These are phyloP conservation scores for Mystacornis crossleyi DNA, from an alignment of 2,113 vertebrate genomes.

Conservation along the genomic window DNA sequence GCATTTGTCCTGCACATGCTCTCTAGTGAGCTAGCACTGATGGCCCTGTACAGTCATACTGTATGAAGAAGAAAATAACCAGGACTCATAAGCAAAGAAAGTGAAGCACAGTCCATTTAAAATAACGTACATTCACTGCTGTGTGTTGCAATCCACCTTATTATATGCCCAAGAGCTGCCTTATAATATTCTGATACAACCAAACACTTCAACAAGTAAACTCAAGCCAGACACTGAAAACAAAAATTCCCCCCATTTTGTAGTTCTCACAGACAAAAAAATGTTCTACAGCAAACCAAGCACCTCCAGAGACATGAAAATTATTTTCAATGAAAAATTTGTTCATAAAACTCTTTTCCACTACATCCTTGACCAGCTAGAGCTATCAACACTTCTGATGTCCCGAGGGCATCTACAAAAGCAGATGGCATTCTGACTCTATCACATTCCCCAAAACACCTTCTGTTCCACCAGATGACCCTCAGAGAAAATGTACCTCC, in stretches of 20 bases:
- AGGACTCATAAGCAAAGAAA: not conserved
- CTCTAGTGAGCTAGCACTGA: not conserved
- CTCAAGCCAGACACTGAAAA: not conserved
- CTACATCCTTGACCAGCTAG: not conserved
- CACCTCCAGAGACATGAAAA: fast-evolving
- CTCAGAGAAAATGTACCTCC: not conserved
- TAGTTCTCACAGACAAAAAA: not conserved
- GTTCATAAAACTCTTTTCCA: not conserved
- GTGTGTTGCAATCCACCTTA: not conserved
- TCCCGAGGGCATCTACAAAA: not conserved
- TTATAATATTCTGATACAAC: not conserved
- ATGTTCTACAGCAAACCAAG: not conserved
- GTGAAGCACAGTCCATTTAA: not conserved
- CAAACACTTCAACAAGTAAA: not conserved
- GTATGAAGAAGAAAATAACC: not conserved
- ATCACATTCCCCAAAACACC: not conserved
- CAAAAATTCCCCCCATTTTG: not conserved
- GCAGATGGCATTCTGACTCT: not conserved
- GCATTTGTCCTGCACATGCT: not conserved
- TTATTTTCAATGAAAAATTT: not conserved
- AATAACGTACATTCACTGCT: not conserved
- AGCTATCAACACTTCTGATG: not conserved
- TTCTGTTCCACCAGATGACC: not conserved
- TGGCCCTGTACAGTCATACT: fast-evolving
- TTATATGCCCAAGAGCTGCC: not conserved